Conservation (phyloP, 2,888 invertebrate genomes). For the Eulithis prunata region DNA sequence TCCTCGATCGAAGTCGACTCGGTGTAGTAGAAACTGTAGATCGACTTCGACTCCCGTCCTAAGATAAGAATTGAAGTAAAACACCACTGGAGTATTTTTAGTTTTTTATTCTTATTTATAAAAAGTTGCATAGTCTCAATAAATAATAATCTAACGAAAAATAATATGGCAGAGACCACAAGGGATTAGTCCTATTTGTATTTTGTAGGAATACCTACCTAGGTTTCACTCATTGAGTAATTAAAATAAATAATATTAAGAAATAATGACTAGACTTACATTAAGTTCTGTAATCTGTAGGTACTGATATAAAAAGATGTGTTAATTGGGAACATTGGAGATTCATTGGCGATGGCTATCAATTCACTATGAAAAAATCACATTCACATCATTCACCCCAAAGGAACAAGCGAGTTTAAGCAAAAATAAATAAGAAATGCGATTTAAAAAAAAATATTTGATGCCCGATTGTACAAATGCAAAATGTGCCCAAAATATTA, state of each 20-base stretch:
- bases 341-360: conserved; percentile 68
- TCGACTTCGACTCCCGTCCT: too few relatives aligned
- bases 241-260: conserved; percentile 68
- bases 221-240: conserved; percentile 61
- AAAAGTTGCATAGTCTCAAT: conserved; percentile 73
- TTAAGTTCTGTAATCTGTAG: conserved; percentile 47
- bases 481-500: conserved; percentile 77
- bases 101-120: conserved; percentile 68
- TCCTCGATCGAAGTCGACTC: too few relatives aligned
- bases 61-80: conserved; percentile 35
- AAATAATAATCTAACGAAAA: conserved; percentile 68
- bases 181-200: conserved; percentile 71
- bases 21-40: too few relatives aligned
- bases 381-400: conserved; percentile 70
- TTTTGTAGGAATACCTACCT: conserved; percentile 74
- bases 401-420: conserved; percentile 71
- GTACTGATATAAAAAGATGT: conserved; percentile 64
- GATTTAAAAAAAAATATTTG: conserved; percentile 64
- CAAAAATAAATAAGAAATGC: conserved; percentile 72
- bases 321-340: conserved; percentile 76
- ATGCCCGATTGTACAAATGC: conserved; percentile 81
- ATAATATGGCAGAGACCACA: conserved; percentile 67
- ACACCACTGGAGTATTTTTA: conserved; percentile 41
- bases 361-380: conserved; percentile 64
- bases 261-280: conserved; percentile 80